Evolutionary conservation across 2,113 vertebrate genomes (phyloP), one percentile per base, ranked within the genome.

Genomic region (Sinocyclocheilus anshuiensis): DNA sequence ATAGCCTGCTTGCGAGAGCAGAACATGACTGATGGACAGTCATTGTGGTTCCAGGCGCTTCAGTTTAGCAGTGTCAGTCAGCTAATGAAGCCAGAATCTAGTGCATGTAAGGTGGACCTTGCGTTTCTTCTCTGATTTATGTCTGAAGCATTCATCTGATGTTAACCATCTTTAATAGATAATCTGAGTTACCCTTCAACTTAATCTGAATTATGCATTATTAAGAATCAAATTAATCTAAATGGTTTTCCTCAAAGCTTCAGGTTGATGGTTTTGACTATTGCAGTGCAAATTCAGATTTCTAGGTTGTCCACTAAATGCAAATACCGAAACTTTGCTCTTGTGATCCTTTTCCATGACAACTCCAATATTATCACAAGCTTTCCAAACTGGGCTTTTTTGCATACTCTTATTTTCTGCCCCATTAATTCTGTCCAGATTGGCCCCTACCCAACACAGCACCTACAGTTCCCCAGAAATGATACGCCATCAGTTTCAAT

Each of bases 401-500:
- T 90, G 55, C 29, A 76, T 72, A 45, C 74, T 88, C 75, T 29
- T n/a, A 85, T 63, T 82, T 85, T 45, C 81, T 87, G 65, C 57
- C 81, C 72, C 88, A 89, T 87, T 90, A 87, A 88, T 90, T 88
- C 59, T 75, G 76, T 86, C 81, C 63, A 57, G 84, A 88, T 90
- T 53, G 24, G 33, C 72, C 74, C 69, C 33, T 77, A 90, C 86
- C 26, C n/a, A 69, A 74, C 86, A 79, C 83, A 81, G 79, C 86
- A 90, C 89, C 84, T 90, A 83, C 72, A 69, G 86, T 74, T 84
- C 53, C 81, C 72, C 75, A 55, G 79, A 87, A 87, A 80, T 86
- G 89, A 74, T 84, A 84, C 88, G 59, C 74, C 84, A 90, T 92
- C 90, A 87, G 71, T 90, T 90, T 91, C 89, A 90, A 74, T 91